phyloP scores from a whole-genome alignment of 2,888 invertebrate species.

The Exephanes ischioxanthus region DNA sequence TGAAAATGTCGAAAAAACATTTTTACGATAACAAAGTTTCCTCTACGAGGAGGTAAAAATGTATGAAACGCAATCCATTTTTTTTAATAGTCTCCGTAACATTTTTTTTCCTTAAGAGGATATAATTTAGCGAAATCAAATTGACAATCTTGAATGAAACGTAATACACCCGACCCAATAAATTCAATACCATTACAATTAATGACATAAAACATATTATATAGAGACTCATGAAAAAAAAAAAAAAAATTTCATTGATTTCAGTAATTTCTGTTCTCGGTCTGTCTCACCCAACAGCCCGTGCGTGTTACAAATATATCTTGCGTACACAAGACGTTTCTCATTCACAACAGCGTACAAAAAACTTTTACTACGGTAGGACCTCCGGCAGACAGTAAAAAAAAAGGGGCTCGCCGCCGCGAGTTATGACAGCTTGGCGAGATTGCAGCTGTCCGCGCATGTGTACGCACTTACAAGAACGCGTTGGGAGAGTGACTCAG shows the following conservation, averaged over 20 bases:
- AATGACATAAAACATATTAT: too few species aligned
- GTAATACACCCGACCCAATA: too few species aligned
- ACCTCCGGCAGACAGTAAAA: slow-evolving; percentile 18
- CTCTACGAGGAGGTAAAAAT: neutral
- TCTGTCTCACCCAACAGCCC: neutral
- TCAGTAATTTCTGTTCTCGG: too few species aligned
- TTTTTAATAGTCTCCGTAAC: neutral
- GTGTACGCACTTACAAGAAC: slow-evolving; percentile 51
- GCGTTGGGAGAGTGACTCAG: slow-evolving; percentile 15
- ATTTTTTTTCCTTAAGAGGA: too few species aligned
- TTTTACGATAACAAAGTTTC: neutral
- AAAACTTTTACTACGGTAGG: slow-evolving; percentile 31
- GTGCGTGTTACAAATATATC: slow-evolving; percentile 30
- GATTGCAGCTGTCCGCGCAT: slow-evolving; percentile 50
- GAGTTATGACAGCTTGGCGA: slow-evolving; percentile 58
- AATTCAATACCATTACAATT: too few species aligned
- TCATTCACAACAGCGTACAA: neutral
- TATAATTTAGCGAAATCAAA: too few species aligned
- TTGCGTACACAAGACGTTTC: neutral
- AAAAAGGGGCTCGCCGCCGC: slow-evolving; percentile 25
- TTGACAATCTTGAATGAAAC: too few species aligned
- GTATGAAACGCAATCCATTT: neutral
- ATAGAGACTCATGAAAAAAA: too few species aligned
- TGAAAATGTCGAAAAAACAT: neutral
- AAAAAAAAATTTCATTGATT: too few species aligned